Evolutionary conservation across 2,113 vertebrate genomes (phyloP).

Genomic region (Craseonycteris thonglongyai): DNA sequence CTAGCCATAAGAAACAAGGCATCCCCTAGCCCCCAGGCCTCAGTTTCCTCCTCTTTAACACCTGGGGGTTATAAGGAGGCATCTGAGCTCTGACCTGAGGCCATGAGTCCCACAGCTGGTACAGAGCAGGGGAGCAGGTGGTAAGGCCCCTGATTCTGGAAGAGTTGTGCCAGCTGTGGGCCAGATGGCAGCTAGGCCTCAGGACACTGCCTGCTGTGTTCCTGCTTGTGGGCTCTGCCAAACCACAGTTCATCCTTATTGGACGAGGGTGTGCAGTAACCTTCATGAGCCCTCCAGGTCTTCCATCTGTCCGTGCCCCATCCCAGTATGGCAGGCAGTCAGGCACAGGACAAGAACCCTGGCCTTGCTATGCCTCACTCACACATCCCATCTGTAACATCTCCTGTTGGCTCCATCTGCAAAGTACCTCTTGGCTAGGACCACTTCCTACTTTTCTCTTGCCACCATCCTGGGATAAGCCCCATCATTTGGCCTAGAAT

Average conservation of each 20-base stretch:
- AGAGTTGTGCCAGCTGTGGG: neutral
- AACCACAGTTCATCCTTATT: neutral
- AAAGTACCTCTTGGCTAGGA: neutral
- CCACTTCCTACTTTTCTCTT: neutral
- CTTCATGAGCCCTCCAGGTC: neutral
- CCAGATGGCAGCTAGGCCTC: slow-evolving; percentile 21
- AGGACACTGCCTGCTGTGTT: neutral
- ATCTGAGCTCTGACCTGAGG: neutral
- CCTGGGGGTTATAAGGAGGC: neutral
- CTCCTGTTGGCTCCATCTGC: neutral
- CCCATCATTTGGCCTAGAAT: neutral
- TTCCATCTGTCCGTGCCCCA: too few relatives aligned
- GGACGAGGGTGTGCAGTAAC: neutral
- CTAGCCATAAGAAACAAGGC: neutral
- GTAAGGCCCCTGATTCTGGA: neutral
- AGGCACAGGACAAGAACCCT: neutral
- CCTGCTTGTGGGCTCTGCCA: neutral
- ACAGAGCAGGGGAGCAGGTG: neutral
- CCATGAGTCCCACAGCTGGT: neutral
- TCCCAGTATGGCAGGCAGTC: neutral
- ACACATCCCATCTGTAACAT: neutral
- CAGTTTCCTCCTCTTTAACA: neutral
- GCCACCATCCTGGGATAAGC: neutral
- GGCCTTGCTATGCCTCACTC: neutral
- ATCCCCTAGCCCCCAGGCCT: neutral